Evolutionary conservation across 2,113 vertebrate species (phyloP), one percentile per base, ranked within the genome.

Genomic region (Lagopus muta): DNA sequence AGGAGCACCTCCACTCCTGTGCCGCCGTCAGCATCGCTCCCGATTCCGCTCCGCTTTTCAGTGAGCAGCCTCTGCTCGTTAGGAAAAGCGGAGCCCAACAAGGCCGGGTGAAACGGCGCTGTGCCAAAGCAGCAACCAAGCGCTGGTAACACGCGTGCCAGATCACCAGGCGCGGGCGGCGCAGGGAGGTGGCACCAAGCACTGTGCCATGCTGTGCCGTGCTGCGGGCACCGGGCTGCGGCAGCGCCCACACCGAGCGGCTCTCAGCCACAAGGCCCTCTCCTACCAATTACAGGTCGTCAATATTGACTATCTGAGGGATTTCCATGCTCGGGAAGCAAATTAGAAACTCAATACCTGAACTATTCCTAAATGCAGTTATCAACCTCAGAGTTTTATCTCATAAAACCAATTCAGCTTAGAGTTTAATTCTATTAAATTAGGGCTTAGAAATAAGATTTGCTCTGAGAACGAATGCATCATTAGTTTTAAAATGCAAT

Each of bases 311-410:
- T 97, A 98, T 98, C 97, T 97, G 96, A 98, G 97, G 97, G 97
- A 98, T 98, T 98, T 97, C 97, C 97, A 97, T 96, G 96, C 96
- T 97, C 97, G 94, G 95, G 96, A 98, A 98, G 97, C 97, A 98
- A 98, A 98, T 98, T 96, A 98, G 97, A 98, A 98, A 98, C 97
- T 98, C 98, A 98, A 98, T 98, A 98, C 97, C 98, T 98, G 97
- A 98, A 98, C 97, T 98, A 97, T 98, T 97, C 95, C 97, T 98
- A 98, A 98, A 98, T 93, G 97, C 95, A 97, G 98, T 98, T 98
- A 98, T 98, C 98, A 98, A 98, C 98, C 97, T 98, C 96, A 96
- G 98, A 97, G 97, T 98, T 97, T 98, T 98, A 98, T 98, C 98
- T 98, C 97, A 98, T 98, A 98, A 98, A 98, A 98, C 98, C 97